phyloP scores from a whole-genome alignment of 2,888 invertebrate genomes.

The Leptinotarsa haldemani region DNA sequence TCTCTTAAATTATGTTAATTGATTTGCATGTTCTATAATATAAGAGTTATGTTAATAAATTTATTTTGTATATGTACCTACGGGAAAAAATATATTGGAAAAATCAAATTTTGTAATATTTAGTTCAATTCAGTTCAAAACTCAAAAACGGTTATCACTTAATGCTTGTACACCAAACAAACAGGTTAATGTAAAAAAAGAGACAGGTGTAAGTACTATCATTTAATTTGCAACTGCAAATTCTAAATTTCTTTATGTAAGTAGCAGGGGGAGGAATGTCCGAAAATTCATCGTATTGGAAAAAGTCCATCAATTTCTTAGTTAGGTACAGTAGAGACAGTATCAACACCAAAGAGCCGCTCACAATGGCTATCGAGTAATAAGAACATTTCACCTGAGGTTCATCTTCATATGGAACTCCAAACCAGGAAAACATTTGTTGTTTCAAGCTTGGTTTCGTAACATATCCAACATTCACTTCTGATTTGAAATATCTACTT shows the following conservation, averaged over 20 bases:
- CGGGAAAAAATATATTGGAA: too few relatives aligned
- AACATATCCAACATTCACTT: not conserved
- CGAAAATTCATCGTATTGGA: constrained; percentile 45
- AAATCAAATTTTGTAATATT: too few relatives aligned
- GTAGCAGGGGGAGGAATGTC: constrained; percentile 26
- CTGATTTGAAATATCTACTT: constrained; percentile 30
- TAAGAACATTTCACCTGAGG: constrained; percentile 44
- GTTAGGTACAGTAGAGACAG: constrained; percentile 37
- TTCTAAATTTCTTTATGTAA: constrained; percentile 41
- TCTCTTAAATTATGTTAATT: too few relatives aligned
- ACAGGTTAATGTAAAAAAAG: not conserved
- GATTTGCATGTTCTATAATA: too few relatives aligned
- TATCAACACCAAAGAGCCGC: constrained; percentile 39
- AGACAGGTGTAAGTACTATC: constrained; percentile 31
- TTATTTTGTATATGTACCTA: too few relatives aligned
- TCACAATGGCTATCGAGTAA: constrained; percentile 47
- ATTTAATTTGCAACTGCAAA: constrained; percentile 46
- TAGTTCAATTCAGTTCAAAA: too few relatives aligned
- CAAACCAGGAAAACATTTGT: constrained; percentile 29
- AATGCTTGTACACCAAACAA: too few relatives aligned
- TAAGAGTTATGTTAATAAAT: too few relatives aligned
- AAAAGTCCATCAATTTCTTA: constrained; percentile 48
- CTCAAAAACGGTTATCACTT: too few relatives aligned
- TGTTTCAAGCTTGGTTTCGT: constrained; percentile 17
- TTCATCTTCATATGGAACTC: constrained; percentile 34